Percentiles rank a stretch among this genome's conserved stretches.
phyloP scores from a whole-genome alignment of 1,140 invertebrate genomes.

The Charaxes varanes region DNA sequence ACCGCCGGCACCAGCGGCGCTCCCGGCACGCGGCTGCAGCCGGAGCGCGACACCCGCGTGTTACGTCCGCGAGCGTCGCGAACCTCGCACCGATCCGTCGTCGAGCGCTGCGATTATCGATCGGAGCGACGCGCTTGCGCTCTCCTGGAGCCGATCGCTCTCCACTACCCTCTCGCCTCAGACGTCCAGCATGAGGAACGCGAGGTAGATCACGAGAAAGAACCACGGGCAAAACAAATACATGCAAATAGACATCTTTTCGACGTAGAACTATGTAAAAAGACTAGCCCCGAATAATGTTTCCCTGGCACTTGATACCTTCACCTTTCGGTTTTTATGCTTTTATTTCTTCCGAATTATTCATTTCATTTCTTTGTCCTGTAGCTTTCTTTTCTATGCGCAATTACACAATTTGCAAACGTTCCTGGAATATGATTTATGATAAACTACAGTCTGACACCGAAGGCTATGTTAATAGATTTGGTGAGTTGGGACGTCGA shows the following conservation, averaged over 20 bases:
- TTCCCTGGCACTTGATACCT: no score
- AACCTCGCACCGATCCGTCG: conserved; percentile 20
- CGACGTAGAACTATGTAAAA: conserved; percentile 19
- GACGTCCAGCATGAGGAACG: conserved; percentile 71
- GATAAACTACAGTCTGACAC: no score
- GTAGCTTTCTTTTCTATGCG: no score
- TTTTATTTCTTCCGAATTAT: no score
- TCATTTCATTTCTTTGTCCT: no score
- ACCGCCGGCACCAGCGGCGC: conserved; percentile 52
- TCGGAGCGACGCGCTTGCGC: conserved; percentile 58
- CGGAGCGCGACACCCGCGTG: conserved; percentile 49
- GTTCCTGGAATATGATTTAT: no score
- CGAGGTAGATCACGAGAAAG: conserved; percentile 69
- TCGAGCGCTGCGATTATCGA: conserved; percentile 43
- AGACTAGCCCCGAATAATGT: conserved; percentile 22
- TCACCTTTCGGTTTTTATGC: no score
- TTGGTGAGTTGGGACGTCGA: no score
- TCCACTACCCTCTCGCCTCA: conserved; percentile 30
- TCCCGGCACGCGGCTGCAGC: conserved; percentile 53
- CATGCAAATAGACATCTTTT: conserved; percentile 69
- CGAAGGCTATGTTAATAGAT: no score
- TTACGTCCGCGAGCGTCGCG: conserved; percentile 31
- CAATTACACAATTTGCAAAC: no score
- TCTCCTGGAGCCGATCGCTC: no score
- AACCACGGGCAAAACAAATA: conserved; percentile 73